phyloP scores from a whole-genome alignment of 2,888 invertebrate species.

The Pyrgus malvae region DNA sequence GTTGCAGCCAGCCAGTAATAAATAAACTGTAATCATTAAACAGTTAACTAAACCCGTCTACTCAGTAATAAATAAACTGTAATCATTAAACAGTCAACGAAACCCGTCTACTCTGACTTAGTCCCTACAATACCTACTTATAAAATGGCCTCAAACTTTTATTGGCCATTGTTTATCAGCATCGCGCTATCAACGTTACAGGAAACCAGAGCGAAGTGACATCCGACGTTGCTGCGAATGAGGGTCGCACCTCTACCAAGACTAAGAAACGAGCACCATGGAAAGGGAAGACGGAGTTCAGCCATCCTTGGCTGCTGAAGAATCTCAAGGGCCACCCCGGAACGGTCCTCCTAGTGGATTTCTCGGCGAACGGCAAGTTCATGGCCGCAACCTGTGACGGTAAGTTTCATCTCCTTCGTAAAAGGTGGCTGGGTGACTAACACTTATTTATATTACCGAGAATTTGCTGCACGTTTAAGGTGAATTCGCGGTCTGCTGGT shows the following conservation, averaged over 20 bases:
- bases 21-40: no score
- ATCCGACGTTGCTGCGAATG: slow-evolving; percentile 52
- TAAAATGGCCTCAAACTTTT: neutral
- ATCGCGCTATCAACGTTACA: slow-evolving; percentile 36
- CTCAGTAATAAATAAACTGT: no score
- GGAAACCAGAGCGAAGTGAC: slow-evolving; percentile 56
- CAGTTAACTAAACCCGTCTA: no score
- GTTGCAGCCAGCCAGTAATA: no score
- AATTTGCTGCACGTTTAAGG: slow-evolving; percentile 14
- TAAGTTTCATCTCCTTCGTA: slow-evolving; percentile 66
- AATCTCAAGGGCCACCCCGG: slow-evolving; percentile 92
- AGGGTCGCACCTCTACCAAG: slow-evolving; percentile 64
- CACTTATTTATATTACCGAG: slow-evolving; percentile 9
- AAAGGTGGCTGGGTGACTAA: slow-evolving; percentile 31
- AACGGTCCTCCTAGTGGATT: slow-evolving; percentile 88
- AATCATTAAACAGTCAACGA: no score
- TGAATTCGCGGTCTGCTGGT: slow-evolving; percentile 18
- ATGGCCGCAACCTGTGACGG: slow-evolving; percentile 92
- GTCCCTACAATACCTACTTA: neutral
- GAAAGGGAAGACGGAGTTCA: slow-evolving; percentile 79
- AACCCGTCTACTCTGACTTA: neutral
- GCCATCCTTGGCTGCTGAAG: slow-evolving; percentile 90
- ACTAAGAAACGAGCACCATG: slow-evolving; percentile 76
- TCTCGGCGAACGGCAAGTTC: slow-evolving; percentile 93
- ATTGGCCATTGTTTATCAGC: neutral